A percentile compares a stretch with the other conserved stretches of the same genome.
These are phyloP conservation scores for Pygoscelis antarcticus DNA, from an alignment of 2,113 vertebrate genomes.

Conservation along the genomic window DNA sequence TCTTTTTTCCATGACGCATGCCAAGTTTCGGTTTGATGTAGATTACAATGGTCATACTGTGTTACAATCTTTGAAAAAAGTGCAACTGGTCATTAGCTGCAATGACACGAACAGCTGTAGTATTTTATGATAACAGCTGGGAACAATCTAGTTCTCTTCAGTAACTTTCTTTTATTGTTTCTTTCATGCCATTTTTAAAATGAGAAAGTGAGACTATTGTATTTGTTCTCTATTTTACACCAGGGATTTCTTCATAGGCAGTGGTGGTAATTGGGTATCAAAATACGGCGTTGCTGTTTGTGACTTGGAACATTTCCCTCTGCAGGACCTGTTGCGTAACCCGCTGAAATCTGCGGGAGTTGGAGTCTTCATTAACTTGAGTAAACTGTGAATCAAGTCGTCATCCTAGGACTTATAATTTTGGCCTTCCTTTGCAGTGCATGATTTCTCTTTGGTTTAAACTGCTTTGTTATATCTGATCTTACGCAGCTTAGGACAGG, in stretches of 20 bases:
- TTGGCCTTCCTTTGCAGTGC: neutral
- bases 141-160: slow-evolving; percentile 51
- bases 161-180: slow-evolving; percentile 58
- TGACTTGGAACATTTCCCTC: slow-evolving; percentile 7
- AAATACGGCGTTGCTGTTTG: neutral
- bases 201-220: slow-evolving; percentile 18
- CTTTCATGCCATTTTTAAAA: slow-evolving; percentile 49
- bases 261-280: slow-evolving; percentile 35
- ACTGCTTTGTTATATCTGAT: neutral
- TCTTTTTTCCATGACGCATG: neutral
- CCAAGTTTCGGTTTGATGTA: slow-evolving; percentile 17
- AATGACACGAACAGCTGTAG: slow-evolving; percentile 51
- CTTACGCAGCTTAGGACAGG: neutral
- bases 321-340: slow-evolving; percentile 37
- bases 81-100: slow-evolving; percentile 52
- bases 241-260: slow-evolving; percentile 31
- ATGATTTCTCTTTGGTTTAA: neutral
- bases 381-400: slow-evolving; percentile 25
- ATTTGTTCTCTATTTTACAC: slow-evolving; percentile 44
- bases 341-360: neutral
- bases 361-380: slow-evolving; percentile 17
- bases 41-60: slow-evolving; percentile 53
- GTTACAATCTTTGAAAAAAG: slow-evolving; percentile 42
- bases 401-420: neutral
- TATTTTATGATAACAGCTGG: slow-evolving; percentile 58